Conservation (phyloP, 2,113 vertebrate genomes). For the Phycodurus eques region DNA sequence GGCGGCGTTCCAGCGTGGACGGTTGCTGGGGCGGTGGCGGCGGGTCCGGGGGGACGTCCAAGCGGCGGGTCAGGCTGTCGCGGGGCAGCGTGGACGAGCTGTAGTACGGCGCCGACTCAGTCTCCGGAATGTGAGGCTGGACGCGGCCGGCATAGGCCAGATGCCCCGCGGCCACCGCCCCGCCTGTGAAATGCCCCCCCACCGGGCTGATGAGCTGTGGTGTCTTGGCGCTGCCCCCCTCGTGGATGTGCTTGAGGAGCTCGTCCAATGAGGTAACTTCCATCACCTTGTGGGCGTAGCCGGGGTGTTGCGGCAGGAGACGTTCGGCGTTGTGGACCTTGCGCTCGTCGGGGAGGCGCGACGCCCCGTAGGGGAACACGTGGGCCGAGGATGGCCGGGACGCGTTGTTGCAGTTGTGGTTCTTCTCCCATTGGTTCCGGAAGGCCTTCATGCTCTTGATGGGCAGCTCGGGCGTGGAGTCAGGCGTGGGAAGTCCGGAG, state of each 20-base stretch:
- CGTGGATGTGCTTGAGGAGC: slow-evolving; percentile 85
- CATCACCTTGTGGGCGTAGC: slow-evolving; percentile 79
- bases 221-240: slow-evolving; percentile 69
- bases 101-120: slow-evolving; percentile 75
- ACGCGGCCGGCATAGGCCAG: slow-evolving; percentile 74
- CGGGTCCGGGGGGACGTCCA: slow-evolving; percentile 83
- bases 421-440: slow-evolving; percentile 85
- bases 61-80: slow-evolving; percentile 80
- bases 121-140: slow-evolving; percentile 78
- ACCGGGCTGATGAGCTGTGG: slow-evolving; percentile 70
- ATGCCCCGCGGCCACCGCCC: slow-evolving; percentile 52
- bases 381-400: slow-evolving; percentile 72
- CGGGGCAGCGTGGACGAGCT: slow-evolving; percentile 79
- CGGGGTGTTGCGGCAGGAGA: slow-evolving; percentile 72
- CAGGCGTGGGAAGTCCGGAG: slow-evolving; percentile 84
- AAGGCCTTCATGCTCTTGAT: slow-evolving; percentile 83
- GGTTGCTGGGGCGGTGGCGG: slow-evolving; percentile 48
- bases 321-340: slow-evolving; percentile 78
- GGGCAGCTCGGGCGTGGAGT: slow-evolving; percentile 86
- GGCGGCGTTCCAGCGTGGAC: slow-evolving; percentile 75
- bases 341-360: slow-evolving; percentile 71
- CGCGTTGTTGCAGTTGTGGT: slow-evolving; percentile 87
- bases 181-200: slow-evolving; percentile 30
- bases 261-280: slow-evolving; percentile 88
- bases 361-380: slow-evolving; percentile 69